Evolutionary conservation across 2,797 vertebrate genomes (phyloP), one percentile per base, ranked within the genome.

Genomic region (Lates japonicus): DNA sequence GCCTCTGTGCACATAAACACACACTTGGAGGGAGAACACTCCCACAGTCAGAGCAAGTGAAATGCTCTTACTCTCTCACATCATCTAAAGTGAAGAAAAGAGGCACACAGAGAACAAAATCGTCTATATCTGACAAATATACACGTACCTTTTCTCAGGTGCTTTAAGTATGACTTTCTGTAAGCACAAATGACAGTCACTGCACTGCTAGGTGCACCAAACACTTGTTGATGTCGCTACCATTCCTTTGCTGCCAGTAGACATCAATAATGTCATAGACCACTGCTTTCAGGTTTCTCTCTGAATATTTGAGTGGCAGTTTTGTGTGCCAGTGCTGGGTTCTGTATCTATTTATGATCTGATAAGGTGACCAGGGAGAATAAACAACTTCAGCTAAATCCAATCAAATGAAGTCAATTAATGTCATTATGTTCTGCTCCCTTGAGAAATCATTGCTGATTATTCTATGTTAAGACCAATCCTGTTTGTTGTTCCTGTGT

Each of bases 361-460:
- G 59, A 74, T 78, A 52, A 76, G 59, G 37, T 65, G 83, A 74
- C 76, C 55, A 55, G 37, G 37, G 65, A 77, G 57, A 75, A 82
- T 85, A 79, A 83, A 89, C 74, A 84, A 39, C 73, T 77, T 76
- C 70, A 51, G 39, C 86, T 73, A 73, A 78, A 86, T 72, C 77
- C 76, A 88, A 87, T 87, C 81, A 87, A 72, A 88, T 78, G 22
- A 81, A 89, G 79, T 89, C 76, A 76, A 84, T 90, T 92, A 88
- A 85, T 80, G 69, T 70, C 74, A 76, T 86, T 83, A 80, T 74
- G 59, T 51, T 13, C 2, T 0, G 6, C 70, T 87, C 84, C 82
- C 82, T 19, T 20, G 80, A 86, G 86, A 91, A 91, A 83, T 85
- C 87, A 76, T 74, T 83, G 63, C 64, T 79, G 52, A 77, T 84